A percentile compares a stretch with the other conserved stretches of the same genome.
Conservation (phyloP, 2,888 invertebrate genomes). For the Caradrina kadenii region DNA sequence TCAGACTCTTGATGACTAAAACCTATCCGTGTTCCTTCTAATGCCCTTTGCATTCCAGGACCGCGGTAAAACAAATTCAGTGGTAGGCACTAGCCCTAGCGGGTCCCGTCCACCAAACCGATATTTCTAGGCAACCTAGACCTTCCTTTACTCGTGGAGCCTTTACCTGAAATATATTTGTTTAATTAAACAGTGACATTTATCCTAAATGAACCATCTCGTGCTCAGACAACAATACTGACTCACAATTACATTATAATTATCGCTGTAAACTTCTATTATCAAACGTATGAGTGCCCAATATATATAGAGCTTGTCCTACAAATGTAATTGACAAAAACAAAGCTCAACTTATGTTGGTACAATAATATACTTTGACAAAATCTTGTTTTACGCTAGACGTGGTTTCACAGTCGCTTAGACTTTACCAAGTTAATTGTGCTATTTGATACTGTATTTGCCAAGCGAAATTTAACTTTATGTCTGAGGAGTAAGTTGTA, state of each 20-base stretch:
- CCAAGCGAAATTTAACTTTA: conserved; percentile 58
- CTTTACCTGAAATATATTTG: not conserved
- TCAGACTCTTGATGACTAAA: too few relatives aligned
- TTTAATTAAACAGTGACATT: conserved; percentile 38
- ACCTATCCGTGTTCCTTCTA: too few relatives aligned
- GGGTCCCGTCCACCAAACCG: too few relatives aligned
- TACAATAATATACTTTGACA: conserved; percentile 84
- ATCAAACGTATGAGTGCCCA: conserved; percentile 52
- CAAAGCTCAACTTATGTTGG: conserved; percentile 72
- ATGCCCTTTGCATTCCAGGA: too few relatives aligned
- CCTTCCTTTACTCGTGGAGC: not conserved
- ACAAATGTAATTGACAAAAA: not conserved
- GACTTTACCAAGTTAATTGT: conserved; percentile 68
- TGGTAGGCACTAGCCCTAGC: too few relatives aligned
- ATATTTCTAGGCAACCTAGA: too few relatives aligned
- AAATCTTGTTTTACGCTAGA: conserved; percentile 88
- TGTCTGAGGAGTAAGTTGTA: not conserved
- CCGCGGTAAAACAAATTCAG: too few relatives aligned
- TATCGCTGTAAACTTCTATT: conserved; percentile 40
- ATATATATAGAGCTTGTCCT: conserved; percentile 4
- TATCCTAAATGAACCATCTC: conserved; percentile 9
- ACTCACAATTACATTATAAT: conserved; percentile 55
- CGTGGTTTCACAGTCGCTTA: conserved; percentile 86
- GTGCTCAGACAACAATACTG: conserved; percentile 20
- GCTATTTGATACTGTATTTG: not conserved